phyloP scores from a whole-genome alignment of 2,888 invertebrate genomes.

The Synanthedon andrenaeformis region DNA sequence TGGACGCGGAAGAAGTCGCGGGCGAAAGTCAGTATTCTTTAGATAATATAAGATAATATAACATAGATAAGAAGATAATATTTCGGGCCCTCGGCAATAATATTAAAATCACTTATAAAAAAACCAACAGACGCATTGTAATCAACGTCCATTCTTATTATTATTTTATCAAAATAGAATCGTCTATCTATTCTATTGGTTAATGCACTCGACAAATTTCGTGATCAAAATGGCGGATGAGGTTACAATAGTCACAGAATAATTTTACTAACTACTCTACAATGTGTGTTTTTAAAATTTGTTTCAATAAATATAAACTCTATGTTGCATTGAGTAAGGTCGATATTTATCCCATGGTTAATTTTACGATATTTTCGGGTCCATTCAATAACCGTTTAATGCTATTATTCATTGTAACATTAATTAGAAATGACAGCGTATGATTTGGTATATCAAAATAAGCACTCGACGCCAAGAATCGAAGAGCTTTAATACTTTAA shows the following conservation, averaged over 20 bases:
- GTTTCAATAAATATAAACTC: no score
- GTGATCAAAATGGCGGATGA: slow-evolving; percentile 16
- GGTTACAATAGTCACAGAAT: slow-evolving; percentile 9
- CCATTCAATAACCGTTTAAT: slow-evolving; percentile 1
- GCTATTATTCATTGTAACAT: slow-evolving; percentile 6
- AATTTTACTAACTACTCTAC: neutral
- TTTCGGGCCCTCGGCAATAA: no score
- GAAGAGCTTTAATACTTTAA: no score
- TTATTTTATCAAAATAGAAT: neutral
- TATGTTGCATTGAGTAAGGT: neutral
- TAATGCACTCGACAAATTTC: slow-evolving; percentile 3
- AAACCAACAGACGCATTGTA: neutral
- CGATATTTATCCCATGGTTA: neutral
- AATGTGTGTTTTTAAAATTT: neutral
- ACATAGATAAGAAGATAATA: no score
- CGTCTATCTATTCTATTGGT: neutral
- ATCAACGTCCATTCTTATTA: slow-evolving; percentile 1
- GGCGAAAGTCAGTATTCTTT: no score
- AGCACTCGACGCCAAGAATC: neutral
- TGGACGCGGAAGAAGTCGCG: no score
- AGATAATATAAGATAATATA: no score
- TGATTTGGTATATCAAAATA: slow-evolving; percentile 6
- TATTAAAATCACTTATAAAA: neutral
- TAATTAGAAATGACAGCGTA: slow-evolving; percentile 9
- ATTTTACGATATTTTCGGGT: slow-evolving; percentile 2